Evolutionary conservation across 2,797 vertebrate genomes (phyloP).

Genomic region (Eulemur mongoz): DNA sequence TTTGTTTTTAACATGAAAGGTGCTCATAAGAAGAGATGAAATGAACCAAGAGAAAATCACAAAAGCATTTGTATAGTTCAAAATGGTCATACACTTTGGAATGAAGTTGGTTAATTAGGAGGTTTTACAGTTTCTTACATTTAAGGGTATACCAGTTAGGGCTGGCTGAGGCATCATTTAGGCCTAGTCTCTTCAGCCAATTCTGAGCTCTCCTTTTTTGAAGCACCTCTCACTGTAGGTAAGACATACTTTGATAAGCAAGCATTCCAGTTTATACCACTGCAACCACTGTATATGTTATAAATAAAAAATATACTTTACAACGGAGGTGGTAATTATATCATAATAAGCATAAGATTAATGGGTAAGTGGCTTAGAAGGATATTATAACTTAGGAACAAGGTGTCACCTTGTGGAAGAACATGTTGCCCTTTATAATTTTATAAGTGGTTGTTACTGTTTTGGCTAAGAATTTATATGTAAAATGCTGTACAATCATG

Average conservation of each 20-base stretch:
- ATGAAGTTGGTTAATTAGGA: not conserved
- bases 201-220: not conserved
- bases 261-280: not conserved
- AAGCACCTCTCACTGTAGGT: not conserved
- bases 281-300: not conserved
- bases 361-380: not conserved
- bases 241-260: not conserved
- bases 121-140: not conserved
- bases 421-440: not conserved
- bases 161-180: not conserved
- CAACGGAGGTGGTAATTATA: not conserved
- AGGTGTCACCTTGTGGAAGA: not conserved
- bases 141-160: not conserved
- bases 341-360: not conserved
- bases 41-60: not conserved
- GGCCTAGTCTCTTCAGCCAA: not conserved
- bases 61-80: not conserved
- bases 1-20: not conserved
- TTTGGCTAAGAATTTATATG: constrained; percentile 34
- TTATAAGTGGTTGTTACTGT: not conserved
- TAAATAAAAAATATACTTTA: not conserved
- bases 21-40: not conserved
- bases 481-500: constrained; percentile 24
- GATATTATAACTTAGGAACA: not conserved
- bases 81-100: not conserved